phyloP scores from a whole-genome alignment of 2,888 invertebrate species.

The Chloroclysta siterata region DNA sequence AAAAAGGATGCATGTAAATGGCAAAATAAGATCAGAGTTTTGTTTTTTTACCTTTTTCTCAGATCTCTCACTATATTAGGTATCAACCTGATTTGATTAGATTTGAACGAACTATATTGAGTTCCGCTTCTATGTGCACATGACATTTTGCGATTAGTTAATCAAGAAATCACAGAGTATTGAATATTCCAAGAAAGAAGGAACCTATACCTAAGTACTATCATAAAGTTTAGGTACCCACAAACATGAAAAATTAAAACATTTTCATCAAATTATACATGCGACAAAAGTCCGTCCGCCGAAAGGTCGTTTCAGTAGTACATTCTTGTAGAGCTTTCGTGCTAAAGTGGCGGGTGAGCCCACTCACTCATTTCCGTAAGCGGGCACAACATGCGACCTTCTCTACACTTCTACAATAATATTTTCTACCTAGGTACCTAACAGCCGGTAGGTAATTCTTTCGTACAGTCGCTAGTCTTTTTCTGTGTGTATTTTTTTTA shows the following conservation, averaged over 20 bases:
- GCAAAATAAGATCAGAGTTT: too few species aligned
- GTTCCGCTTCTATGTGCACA: neutral
- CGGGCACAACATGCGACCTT: conserved; percentile 3
- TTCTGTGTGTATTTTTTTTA: too few species aligned
- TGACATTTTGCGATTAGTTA: neutral
- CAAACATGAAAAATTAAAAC: too few species aligned
- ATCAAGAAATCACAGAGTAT: neutral
- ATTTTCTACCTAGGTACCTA: too few species aligned
- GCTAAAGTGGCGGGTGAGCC: neutral
- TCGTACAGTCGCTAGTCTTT: too few species aligned
- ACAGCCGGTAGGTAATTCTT: too few species aligned
- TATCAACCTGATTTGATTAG: too few species aligned
- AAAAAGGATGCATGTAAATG: too few species aligned
- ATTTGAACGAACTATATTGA: neutral
- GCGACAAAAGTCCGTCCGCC: neutral
- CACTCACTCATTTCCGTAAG: conserved; percentile 13
- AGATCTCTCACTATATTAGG: too few species aligned
- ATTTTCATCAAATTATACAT: neutral
- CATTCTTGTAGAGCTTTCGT: conserved; percentile 4
- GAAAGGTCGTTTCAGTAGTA: neutral
- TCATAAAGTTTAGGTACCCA: too few species aligned
- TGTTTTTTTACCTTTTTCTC: neutral
- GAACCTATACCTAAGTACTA: neutral
- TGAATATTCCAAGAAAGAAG: neutral
- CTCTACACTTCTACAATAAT: neutral